A percentile compares a stretch with the other conserved stretches of the same genome.
phyloP scores from a whole-genome alignment of 53 echinoderm and acorn worm species.

The Hippasteria phrygiana region DNA sequence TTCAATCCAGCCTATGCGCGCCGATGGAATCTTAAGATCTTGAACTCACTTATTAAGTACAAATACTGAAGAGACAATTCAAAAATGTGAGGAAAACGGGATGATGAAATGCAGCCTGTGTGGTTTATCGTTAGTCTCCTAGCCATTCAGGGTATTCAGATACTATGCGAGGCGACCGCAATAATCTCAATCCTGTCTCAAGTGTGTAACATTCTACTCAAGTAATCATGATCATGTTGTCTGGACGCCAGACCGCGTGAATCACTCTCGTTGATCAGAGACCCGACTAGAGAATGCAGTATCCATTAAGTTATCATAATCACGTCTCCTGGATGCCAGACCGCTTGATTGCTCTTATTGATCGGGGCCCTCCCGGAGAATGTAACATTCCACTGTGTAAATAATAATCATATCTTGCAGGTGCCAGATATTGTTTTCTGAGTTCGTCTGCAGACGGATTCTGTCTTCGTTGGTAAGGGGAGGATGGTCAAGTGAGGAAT shows the following conservation, averaged over 20 bases:
- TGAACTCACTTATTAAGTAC: too few relatives aligned
- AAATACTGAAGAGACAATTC: too few relatives aligned
- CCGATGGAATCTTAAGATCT: too few relatives aligned
- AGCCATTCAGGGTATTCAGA: not conserved
- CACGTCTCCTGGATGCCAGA: slow-evolving; percentile 4
- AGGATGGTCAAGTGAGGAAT: not conserved
- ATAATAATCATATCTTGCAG: not conserved
- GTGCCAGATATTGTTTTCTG: slow-evolving; percentile 5
- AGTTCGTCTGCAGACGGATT: not conserved
- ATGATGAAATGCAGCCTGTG: not conserved
- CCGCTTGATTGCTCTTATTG: slow-evolving; percentile 1
- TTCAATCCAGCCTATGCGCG: too few relatives aligned
- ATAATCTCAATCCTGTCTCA: not conserved
- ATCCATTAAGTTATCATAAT: slow-evolving; percentile 1
- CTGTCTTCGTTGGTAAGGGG: not conserved
- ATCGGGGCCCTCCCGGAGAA: not conserved
- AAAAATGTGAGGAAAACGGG: too few relatives aligned
- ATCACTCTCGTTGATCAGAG: not conserved
- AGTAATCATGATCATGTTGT: not conserved
- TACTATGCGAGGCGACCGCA: not conserved
- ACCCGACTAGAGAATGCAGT: not conserved
- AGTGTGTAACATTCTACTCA: not conserved
- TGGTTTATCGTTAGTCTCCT: not conserved
- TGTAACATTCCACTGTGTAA: not conserved
- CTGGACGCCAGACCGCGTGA: not conserved